Percentiles rank a stretch among this genome's conserved stretches.
phyloP scores from a whole-genome alignment of 2,888 invertebrate species.

The Phlogophora meticulosa region DNA sequence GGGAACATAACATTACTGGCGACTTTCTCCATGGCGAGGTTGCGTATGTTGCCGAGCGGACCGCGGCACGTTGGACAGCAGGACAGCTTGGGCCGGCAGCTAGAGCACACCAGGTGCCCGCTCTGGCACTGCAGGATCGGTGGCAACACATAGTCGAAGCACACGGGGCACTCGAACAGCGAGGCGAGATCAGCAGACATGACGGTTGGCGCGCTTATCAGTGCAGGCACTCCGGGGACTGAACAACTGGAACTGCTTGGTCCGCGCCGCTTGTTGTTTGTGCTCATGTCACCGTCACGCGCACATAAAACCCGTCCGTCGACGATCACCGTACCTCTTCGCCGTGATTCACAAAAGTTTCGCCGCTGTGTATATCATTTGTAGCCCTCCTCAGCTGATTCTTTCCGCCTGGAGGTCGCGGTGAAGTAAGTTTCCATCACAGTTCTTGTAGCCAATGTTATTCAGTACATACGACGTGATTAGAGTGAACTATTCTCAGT shows the following conservation, averaged over 20 bases:
- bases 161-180: conserved; percentile 98
- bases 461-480: conserved; percentile 72
- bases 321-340: conserved; percentile 77
- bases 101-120: conserved; percentile 99
- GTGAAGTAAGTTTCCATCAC: conserved; percentile 87
- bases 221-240: conserved; percentile 88
- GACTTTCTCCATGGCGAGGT: conserved; percentile 99
- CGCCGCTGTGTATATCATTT: conserved; percentile 80
- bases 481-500: conserved; percentile 70
- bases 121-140: conserved; percentile 99
- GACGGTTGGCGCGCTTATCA: conserved; percentile 92
- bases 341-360: conserved; percentile 67
- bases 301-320: conserved; percentile 83
- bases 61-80: conserved; percentile 99
- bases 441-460: conserved; percentile 79
- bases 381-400: conserved; percentile 85
- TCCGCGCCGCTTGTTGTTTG: conserved; percentile 90
- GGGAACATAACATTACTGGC: conserved; percentile 99
- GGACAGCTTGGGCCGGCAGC: conserved; percentile 98
- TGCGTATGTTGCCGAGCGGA: conserved; percentile 98
- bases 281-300: conserved; percentile 91
- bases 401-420: conserved; percentile 82
- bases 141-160: conserved; percentile 99
- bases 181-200: conserved; percentile 97
- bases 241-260: conserved; percentile 90